Evolutionary conservation across 2,888 invertebrate genomes (phyloP), one percentile per base, ranked within the genome.

Genomic region (Troilus luridus): DNA sequence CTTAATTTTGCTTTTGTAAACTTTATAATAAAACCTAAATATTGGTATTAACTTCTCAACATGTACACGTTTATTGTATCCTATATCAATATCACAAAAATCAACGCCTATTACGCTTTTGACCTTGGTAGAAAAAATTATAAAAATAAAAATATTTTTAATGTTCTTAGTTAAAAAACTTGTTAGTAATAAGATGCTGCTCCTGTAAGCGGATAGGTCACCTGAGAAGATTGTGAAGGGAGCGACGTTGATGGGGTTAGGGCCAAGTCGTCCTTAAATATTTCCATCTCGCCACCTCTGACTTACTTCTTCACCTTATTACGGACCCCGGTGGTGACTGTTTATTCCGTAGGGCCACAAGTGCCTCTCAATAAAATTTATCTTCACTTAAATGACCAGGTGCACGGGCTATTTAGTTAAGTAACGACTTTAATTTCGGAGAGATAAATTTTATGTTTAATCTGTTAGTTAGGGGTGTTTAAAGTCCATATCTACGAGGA

Each of bases 271-370:
- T 14, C 17, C 72, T 77, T 77, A 77, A 77, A 77, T 41, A 77
- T 77, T 77, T 77, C 72, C 72, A 77, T 77, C 72, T 14, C 27
- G 72, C 72, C 72, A 41, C 27, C 72, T 77, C 72, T 41, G 41
- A 77, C 19, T 77, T 77, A 77, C 72, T 77, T 41, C 41, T 72
- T 72, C 72, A 24, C 72, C 72, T 72, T 72, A 72, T 72, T 72
- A 72, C 27, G 17, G 72, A 7, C 14, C 17, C 72, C 27, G 27
- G 6, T 14, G 24, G 14, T 27, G 72, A 27, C 72, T 72, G 24
- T 24, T 27, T 72, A 14, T 12, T 72, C 27, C 27, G 17, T 24
- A 24, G 14, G 12, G 12, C 24, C 24, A 24, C 12, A 24, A 41
- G 41, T 17, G 41, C 41, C 72, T 77, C 10, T 77, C 27, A 77